Percentiles rank a stretch among this genome's conserved stretches.
These are phyloP conservation scores for Scatophagus argus DNA, from an alignment of 2,113 vertebrate genomes.

Conservation along the genomic window DNA sequence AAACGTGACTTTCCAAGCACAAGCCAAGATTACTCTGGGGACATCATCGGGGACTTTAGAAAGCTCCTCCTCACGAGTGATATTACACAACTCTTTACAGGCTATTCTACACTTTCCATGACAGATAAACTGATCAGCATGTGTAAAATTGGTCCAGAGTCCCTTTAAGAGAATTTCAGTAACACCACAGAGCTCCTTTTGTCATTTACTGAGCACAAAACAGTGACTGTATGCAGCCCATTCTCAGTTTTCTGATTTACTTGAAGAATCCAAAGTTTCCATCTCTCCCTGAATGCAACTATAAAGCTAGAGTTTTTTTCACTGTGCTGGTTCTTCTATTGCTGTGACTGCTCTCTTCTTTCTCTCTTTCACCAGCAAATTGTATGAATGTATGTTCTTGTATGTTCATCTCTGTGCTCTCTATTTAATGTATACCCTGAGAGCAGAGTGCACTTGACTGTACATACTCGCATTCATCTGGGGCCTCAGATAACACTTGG, in stretches of 20 bases:
- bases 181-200: background rate
- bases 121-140: background rate
- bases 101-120: no score
- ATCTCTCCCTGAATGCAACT: constrained; percentile 14
- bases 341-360: background rate
- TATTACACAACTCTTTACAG: background rate
- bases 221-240: background rate
- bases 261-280: background rate
- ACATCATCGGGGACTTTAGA: background rate
- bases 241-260: background rate
- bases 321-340: constrained; percentile 12
- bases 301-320: constrained; percentile 1
- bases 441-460: constrained; percentile 31
- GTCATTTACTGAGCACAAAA: constrained; percentile 14
- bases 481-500: constrained; percentile 9
- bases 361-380: background rate
- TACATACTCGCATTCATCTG: constrained; percentile 8
- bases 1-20: background rate
- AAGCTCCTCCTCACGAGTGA: background rate
- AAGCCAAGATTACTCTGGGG: background rate
- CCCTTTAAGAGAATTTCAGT: background rate
- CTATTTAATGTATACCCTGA: constrained; percentile 10
- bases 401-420: constrained; percentile 1
- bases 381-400: constrained; percentile 17
- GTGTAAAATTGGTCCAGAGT: background rate